phyloP scores from a whole-genome alignment of 92 coral and sea anemone genomes.

The Nematostella vectensis region DNA sequence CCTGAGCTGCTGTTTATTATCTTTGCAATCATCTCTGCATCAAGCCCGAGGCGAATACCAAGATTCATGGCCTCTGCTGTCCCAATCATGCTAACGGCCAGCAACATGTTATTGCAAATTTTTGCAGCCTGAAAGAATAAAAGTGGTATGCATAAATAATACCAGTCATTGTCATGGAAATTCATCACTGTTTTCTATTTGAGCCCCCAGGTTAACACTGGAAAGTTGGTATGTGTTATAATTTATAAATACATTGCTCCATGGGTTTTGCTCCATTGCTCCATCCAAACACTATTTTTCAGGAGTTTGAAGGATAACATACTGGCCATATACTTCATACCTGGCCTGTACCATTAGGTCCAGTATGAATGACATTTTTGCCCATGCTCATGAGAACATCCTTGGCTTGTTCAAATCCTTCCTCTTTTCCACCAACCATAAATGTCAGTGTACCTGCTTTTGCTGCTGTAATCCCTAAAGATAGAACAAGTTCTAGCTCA shows the following conservation, averaged over 20 bases:
- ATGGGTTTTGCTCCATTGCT: no score
- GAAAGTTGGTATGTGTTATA: no score
- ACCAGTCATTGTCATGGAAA: neutral
- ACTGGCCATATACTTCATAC: no score
- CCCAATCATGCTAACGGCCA: constrained; percentile 95
- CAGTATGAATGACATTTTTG: constrained; percentile 84
- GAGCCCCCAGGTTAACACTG: no score
- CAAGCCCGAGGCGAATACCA: constrained; percentile 85
- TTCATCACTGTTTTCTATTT: neutral
- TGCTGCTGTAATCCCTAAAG: constrained; percentile 85
- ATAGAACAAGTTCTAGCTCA: neutral
- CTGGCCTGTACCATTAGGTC: constrained; percentile 87
- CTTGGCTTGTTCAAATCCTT: constrained; percentile 70
- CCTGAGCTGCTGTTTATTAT: constrained; percentile 88
- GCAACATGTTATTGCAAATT: constrained; percentile 88
- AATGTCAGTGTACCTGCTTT: constrained; percentile 87
- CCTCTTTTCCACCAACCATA: constrained; percentile 94
- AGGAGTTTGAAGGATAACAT: no score
- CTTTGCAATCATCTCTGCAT: constrained; percentile 83
- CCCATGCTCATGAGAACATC: constrained; percentile 83
- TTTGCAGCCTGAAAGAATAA: constrained; percentile 64
- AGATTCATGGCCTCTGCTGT: constrained; percentile 93
- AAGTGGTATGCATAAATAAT: neutral
- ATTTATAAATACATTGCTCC: no score
- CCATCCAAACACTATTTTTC: no score